A percentile compares a stretch with the other conserved stretches of the same genome.
phyloP scores from a whole-genome alignment of 2,888 invertebrate genomes.

The Idaea dimidiata region DNA sequence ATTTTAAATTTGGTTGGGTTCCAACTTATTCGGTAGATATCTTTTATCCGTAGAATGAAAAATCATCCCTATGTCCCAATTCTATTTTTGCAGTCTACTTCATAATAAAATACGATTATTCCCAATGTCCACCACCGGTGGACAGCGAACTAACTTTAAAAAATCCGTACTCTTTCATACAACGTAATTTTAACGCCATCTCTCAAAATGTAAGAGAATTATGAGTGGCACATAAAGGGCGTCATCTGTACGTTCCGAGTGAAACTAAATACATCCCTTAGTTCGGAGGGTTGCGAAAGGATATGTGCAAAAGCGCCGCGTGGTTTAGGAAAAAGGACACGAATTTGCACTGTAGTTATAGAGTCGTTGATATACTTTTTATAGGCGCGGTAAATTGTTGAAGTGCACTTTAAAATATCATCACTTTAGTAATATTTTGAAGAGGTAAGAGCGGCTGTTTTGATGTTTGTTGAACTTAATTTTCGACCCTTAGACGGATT shows the following conservation, averaged over 20 bases:
- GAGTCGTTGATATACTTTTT: neutral
- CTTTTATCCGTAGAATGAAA: too few relatives aligned
- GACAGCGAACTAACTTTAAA: too few relatives aligned
- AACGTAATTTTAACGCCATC: slow-evolving; percentile 54
- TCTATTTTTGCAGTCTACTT: too few relatives aligned
- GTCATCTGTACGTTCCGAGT: slow-evolving; percentile 54
- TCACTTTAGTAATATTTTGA: neutral
- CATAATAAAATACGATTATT: too few relatives aligned
- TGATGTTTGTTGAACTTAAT: too few relatives aligned
- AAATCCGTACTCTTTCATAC: neutral
- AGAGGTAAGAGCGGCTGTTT: too few relatives aligned
- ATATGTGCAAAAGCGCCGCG: slow-evolving; percentile 68
- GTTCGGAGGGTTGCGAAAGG: slow-evolving; percentile 67
- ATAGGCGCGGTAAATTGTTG: neutral
- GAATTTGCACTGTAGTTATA: neutral
- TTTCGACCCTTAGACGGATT: too few relatives aligned
- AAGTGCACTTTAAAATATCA: neutral
- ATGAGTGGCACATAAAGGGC: slow-evolving; percentile 19
- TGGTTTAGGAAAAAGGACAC: slow-evolving; percentile 22
- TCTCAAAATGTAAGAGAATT: slow-evolving; percentile 32
- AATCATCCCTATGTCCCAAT: too few relatives aligned
- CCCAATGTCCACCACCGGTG: too few relatives aligned
- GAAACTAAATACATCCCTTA: slow-evolving; percentile 62
- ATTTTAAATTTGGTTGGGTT: too few relatives aligned
- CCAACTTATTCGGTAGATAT: too few relatives aligned